Base-by-base conservation (phyloP, 2,888 invertebrate species). In the Phrixothrix hirtus region DNA sequence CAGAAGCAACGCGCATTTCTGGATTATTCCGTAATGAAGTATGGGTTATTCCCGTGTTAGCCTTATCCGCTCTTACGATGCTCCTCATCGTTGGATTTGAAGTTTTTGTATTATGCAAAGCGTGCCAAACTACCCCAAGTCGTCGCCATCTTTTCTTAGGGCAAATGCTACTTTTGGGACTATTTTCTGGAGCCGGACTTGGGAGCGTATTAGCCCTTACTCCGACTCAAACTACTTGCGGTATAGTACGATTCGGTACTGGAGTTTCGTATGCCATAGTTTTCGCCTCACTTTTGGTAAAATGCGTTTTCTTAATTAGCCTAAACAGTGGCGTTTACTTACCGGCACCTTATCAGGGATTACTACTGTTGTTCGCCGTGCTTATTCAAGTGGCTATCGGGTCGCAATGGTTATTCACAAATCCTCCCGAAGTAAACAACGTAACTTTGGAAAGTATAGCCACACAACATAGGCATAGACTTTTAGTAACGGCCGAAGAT, bases 301-400 rank as follows among this genome's bases (percentile, higher is more conserved):
- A 96, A 78, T 91, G 94, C 75, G 92, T 95, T 62, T 95, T 95
- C 74, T 83, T 95, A 54, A 85, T 95, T 62, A 93, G 94, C 70
- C 83, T 95, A 55, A 93, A 95, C 76, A 87, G 90, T 43, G 93
- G 91, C 55, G 92, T 94, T 38, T 95, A 95, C 72, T 80, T 95
- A 45, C 94, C 94, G 43, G 93, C 95, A 4, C 89, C 92, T 9
- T 95, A 95, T 76, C 95, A 95, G 78, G 89, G 87, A 58, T 82
- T 95, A 16, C 81, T 96, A 63, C 80, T 95, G 61, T 84, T 93
- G 67, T 95, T 95, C 73, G 92, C 94, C 15, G 89, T 95, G 52
- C 85, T 92, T 71, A 94, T 95, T 60, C 93, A 94, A 79, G 86
- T 91, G 64, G 89, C 88, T 46, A 88, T 91, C 62, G 88, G 89